Base-by-base conservation (phyloP, 2,888 invertebrate species). In the Piscicola geometra region DNA sequence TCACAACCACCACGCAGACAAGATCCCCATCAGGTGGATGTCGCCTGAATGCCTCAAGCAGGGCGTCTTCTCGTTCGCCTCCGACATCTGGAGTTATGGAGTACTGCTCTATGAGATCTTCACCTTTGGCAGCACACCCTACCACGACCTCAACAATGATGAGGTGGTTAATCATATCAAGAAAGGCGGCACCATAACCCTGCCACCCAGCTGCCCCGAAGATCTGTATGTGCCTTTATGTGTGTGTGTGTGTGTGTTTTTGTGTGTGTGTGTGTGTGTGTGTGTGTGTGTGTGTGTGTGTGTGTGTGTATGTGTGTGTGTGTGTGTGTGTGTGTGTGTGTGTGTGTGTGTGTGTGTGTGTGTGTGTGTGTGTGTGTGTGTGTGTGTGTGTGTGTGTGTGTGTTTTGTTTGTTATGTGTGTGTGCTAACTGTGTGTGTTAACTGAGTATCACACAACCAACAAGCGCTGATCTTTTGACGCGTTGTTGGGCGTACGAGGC, bases 11-110 rank as follows among this genome's bases (percentile, higher is more conserved):
- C 56, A 5, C 75, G 2, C 80, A 89, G 89, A 89, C 33, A 91
- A 92, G 90, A 86, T 93, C 80, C 93, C 93, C 0, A 93, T 94
- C 12, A 88, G 93, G 78, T 94, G 94, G 94, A 94, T 94, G 94
- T 90, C 94, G 0, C 94, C 94, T 0, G 94, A 94, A 86, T 91
- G 92, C 80, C 86, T 94, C 25, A 90, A 89, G 1, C 87, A 91
- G 33, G 94, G 94, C 18, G 88, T 92, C 75, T 94, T 93, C 85
- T 92, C 93, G 0, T 89, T 92, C 30, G 90, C 91, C 52, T 92
- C 93, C 0, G 94, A 95, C 85, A 90, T 94, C 25, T 95, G 94
- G 94, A 91, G 93, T 50, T 93, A 90, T 83, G 94, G 93, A 3
- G 91, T 94, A 64, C 87, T 94, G 32, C 87, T 94, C 1, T 94